A percentile compares a stretch with the other conserved stretches of the same genome.
phyloP scores from a whole-genome alignment of 1,140 invertebrate genomes.

The Trypoxylus dichotomus region DNA sequence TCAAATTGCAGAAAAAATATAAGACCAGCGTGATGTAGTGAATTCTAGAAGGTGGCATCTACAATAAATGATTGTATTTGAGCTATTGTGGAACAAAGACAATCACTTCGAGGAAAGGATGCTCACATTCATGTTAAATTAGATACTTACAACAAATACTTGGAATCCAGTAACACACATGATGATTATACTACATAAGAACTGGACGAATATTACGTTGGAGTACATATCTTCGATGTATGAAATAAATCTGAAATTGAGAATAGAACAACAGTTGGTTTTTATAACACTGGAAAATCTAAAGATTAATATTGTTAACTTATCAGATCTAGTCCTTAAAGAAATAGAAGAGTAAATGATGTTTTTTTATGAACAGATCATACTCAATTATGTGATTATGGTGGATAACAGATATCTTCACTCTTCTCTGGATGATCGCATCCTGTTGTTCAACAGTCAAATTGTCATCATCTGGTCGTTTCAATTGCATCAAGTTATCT shows the following conservation, averaged over 20 bases:
- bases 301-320: no score
- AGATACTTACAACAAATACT: constrained; percentile 38
- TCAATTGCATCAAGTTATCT: constrained; percentile 31
- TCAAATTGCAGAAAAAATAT: constrained; percentile 41
- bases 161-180: constrained; percentile 45
- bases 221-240: constrained; percentile 40
- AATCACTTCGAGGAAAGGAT: no score
- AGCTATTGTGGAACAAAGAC: no score
- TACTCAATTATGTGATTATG: constrained; percentile 36
- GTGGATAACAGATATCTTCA: constrained; percentile 35
- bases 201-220: constrained; percentile 41
- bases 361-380: no score
- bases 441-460: neutral
- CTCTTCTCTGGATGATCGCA: neutral
- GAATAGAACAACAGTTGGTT: neutral
- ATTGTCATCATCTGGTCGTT: neutral
- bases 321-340: no score
- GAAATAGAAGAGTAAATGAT: no score
- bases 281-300: no score
- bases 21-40: constrained; percentile 35
- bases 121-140: neutral
- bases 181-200: constrained; percentile 41
- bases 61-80: neutral
- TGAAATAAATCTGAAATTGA: constrained; percentile 36
- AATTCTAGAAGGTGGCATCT: constrained; percentile 36